Conservation (phyloP, 1,140 invertebrate genomes). For the Dreissena polymorpha region DNA sequence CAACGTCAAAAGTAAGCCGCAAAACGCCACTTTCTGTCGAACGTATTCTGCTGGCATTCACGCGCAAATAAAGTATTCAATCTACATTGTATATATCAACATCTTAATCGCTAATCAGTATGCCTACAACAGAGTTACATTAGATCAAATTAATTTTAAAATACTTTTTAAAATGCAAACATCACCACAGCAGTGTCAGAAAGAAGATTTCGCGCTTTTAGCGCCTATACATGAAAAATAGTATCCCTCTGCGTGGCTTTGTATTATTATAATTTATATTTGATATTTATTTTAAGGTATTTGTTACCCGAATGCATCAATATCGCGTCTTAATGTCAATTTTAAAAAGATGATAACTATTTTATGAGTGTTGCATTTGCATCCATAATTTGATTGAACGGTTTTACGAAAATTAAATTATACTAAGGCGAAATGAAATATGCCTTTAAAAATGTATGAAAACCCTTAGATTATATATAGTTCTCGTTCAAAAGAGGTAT, state of each 20-base stretch:
- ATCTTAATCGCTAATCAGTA: constrained; percentile 39
- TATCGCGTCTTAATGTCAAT: constrained; percentile 37
- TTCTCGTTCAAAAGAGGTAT: no score
- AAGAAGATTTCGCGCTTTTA: constrained; percentile 33
- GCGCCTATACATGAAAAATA: constrained; percentile 40
- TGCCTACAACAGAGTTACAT: constrained; percentile 22
- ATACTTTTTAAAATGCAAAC: constrained; percentile 24
- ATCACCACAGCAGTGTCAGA: constrained; percentile 1
- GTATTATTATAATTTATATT: constrained; percentile 9
- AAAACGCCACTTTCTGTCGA: constrained; percentile 30
- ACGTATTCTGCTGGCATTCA: constrained; percentile 30
- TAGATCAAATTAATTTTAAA: neutral
- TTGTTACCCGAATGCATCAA: constrained; percentile 31
- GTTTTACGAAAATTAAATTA: no score
- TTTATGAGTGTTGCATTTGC: no score
- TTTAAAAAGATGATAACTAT: neutral
- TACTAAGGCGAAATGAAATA: no score
- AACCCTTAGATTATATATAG: no score
- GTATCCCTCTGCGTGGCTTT: constrained; percentile 14
- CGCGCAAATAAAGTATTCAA: constrained; percentile 6
- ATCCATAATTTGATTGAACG: no score
- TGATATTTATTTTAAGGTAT: constrained; percentile 46
- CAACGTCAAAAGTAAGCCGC: constrained; percentile 37
- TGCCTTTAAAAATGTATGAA: no score
- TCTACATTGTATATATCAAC: constrained; percentile 5